A percentile compares a stretch with the other conserved stretches of the same genome.
These are phyloP conservation scores for Genyomyrus donnyi DNA, from an alignment of 2,113 vertebrate species.

Conservation along the genomic window DNA sequence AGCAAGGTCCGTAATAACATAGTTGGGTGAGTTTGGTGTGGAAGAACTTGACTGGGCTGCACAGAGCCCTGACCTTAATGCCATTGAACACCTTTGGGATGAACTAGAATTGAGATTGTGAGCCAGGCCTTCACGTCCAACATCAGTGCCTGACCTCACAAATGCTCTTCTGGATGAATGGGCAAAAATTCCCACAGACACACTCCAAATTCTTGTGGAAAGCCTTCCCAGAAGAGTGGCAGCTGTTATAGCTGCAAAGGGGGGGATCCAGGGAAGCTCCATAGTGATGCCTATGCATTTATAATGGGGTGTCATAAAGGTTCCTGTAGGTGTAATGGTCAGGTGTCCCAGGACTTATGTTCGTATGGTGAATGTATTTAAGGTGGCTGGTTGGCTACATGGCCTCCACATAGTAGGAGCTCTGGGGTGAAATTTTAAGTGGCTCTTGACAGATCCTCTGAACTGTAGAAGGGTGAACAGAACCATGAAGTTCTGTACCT, in stretches of 20 bases:
- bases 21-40: background rate
- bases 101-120: background rate
- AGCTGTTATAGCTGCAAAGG: background rate
- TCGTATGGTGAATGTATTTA: background rate
- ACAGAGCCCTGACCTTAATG: background rate
- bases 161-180: background rate
- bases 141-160: background rate
- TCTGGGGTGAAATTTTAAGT: too few relatives aligned
- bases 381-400: background rate
- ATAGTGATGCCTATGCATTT: background rate
- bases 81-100: background rate
- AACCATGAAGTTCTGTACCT: background rate
- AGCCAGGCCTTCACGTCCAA: background rate
- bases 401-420: background rate
- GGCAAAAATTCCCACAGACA: background rate
- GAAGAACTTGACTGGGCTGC: background rate
- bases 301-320: background rate
- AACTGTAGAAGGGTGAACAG: background rate
- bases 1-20: background rate
- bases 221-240: background rate
- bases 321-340: background rate
- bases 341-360: background rate
- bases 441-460: background rate
- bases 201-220: background rate
- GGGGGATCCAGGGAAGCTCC: too few relatives aligned